A percentile compares a stretch with the other conserved stretches of the same genome.
These are phyloP conservation scores for Lutjanus campechanus DNA, from an alignment of 2,797 vertebrate species.

Conservation along the genomic window DNA sequence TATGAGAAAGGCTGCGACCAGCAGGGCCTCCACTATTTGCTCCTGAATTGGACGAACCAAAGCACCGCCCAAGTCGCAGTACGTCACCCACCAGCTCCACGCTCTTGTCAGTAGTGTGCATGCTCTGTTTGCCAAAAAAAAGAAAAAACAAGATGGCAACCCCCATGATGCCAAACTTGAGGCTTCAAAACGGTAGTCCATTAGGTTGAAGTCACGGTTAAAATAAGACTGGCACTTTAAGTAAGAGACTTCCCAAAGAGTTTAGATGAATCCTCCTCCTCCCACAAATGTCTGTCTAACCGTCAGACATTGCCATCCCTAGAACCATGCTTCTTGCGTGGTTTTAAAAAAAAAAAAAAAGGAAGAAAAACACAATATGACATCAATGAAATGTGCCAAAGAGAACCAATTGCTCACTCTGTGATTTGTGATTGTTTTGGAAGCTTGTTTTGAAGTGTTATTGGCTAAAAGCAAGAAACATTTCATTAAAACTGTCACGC, in stretches of 20 bases:
- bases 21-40: too few species aligned
- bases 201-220: background rate
- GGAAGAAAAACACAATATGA: constrained; percentile 3
- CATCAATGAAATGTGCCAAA: background rate
- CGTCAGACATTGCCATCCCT: background rate
- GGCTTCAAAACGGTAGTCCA: too few species aligned
- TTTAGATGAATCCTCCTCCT: too few species aligned
- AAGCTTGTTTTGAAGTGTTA: constrained; percentile 37
- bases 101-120: too few species aligned
- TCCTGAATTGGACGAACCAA: too few species aligned
- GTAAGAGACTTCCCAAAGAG: background rate
- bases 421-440: constrained; percentile 28
- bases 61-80: too few species aligned
- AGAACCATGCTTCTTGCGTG: background rate
- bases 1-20: too few species aligned
- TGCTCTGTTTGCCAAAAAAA: too few species aligned
- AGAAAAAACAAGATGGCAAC: too few species aligned
- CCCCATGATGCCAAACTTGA: too few species aligned
- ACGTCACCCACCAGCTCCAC: too few species aligned
- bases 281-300: background rate
- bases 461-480: constrained; percentile 28
- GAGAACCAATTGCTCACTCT: constrained; percentile 1
- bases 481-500: constrained; percentile 55
- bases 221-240: background rate
- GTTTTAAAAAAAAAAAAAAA: background rate